These are phyloP conservation scores for Hoplostethus atlanticus DNA, from an alignment of 2,797 vertebrate genomes.

Conservation along the genomic window DNA sequence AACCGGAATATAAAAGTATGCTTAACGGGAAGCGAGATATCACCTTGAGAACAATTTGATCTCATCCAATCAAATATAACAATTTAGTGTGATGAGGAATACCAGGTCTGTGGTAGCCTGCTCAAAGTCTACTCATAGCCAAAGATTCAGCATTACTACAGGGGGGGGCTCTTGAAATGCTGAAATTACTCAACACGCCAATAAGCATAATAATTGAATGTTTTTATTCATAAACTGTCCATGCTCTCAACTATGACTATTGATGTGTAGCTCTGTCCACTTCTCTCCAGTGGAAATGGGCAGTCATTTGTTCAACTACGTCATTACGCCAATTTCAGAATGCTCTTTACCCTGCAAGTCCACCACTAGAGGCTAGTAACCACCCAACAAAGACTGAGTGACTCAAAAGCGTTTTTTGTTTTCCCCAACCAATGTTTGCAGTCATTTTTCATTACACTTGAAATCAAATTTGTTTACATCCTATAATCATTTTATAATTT, in stretches of 20 bases:
- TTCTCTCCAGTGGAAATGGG: conserved; percentile 1
- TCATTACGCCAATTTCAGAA: conserved; percentile 16
- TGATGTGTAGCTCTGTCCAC: background rate
- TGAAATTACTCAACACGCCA: background rate
- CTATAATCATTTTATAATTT: background rate
- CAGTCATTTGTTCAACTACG: conserved; percentile 11
- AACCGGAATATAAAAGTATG: background rate
- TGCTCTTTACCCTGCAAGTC: conserved; percentile 14
- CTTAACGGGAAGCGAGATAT: background rate
- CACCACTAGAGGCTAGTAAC: no score
- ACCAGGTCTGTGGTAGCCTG: background rate
- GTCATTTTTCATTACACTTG: no score
- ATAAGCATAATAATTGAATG: background rate
- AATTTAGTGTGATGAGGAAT: background rate
- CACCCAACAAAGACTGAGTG: no score
- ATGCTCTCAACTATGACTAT: background rate
- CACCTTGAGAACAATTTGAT: background rate
- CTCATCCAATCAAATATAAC: background rate
- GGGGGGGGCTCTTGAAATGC: background rate
- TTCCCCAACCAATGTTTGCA: no score
- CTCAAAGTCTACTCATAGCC: background rate
- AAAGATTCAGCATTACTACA: background rate
- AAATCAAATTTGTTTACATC: no score
- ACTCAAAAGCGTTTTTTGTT: no score
- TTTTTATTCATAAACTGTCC: background rate